Percentiles rank a stretch among this genome's conserved stretches.
phyloP scores from a whole-genome alignment of 2,113 vertebrate genomes.

The Numenius arquata region DNA sequence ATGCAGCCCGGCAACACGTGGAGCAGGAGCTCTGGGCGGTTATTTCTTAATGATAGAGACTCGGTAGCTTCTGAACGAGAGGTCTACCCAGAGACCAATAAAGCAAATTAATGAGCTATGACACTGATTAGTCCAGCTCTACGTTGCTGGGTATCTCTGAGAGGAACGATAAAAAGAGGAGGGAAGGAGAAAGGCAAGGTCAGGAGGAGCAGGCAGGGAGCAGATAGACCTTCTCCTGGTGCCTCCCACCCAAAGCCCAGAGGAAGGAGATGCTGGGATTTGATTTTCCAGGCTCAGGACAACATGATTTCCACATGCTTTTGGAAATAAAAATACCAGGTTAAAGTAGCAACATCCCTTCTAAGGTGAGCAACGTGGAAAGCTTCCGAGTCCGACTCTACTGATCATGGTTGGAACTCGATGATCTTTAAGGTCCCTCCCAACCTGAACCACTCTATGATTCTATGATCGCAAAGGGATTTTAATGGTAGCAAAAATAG shows the following conservation, averaged over 20 bases:
- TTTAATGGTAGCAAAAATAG: no score
- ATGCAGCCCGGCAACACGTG: not conserved
- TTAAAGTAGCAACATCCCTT: no score
- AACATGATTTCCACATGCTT: no score
- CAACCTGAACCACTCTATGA: not conserved
- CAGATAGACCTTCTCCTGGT: no score
- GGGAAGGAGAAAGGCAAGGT: not conserved
- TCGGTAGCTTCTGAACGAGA: not conserved
- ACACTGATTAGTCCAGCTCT: slow-evolving; percentile 10
- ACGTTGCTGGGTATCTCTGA: not conserved
- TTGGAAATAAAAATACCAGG: no score
- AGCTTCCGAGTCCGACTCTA: no score
- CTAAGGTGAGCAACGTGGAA: no score
- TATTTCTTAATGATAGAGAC: not conserved
- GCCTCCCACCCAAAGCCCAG: no score
- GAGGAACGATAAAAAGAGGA: not conserved
- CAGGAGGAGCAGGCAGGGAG: no score
- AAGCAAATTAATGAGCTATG: slow-evolving; percentile 31
- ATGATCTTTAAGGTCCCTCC: not conserved
- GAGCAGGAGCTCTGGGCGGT: not conserved
- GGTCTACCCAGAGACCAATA: slow-evolving; percentile 6
- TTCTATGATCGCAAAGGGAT: not conserved
- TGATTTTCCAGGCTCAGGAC: no score
- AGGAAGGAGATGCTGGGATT: no score
- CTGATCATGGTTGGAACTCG: not conserved